phyloP scores from a whole-genome alignment of 2,113 vertebrate species.

The Leptodactylus fuscus region DNA sequence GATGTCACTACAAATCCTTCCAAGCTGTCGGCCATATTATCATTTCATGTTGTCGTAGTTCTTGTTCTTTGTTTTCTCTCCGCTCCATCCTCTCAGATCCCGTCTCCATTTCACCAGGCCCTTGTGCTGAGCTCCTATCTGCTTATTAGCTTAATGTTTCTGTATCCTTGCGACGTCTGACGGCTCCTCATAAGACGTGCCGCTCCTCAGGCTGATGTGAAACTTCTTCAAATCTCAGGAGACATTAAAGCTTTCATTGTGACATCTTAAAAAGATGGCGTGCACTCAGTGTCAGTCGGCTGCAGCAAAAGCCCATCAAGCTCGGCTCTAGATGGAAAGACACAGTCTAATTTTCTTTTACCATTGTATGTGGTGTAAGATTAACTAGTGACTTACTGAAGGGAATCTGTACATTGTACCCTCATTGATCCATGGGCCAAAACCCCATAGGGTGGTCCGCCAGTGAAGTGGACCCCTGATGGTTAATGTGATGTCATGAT shows the following conservation, averaged over 20 bases:
- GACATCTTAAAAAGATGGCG: not conserved
- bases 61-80: no score
- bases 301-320: slow-evolving; percentile 19
- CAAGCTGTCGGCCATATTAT: no score
- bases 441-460: no score
- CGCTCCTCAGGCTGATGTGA: not conserved
- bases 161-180: not conserved
- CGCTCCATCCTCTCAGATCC: not conserved
- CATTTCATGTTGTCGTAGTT: no score
- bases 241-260: slow-evolving; percentile 16
- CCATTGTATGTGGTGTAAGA: not conserved
- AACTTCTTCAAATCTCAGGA: not conserved
- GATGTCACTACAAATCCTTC: no score
- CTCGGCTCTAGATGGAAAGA: not conserved
- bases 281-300: slow-evolving; percentile 8
- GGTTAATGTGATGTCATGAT: no score
- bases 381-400: not conserved
- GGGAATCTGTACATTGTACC: not conserved
- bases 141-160: no score
- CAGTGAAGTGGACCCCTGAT: no score
- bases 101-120: no score
- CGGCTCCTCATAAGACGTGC: not conserved
- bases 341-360: not conserved
- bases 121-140: not conserved
- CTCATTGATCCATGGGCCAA: not conserved